A percentile compares a stretch with the other conserved stretches of the same genome.
These are phyloP conservation scores for Esox lucius DNA, from an alignment of 2,797 vertebrate genomes.

Conservation along the genomic window DNA sequence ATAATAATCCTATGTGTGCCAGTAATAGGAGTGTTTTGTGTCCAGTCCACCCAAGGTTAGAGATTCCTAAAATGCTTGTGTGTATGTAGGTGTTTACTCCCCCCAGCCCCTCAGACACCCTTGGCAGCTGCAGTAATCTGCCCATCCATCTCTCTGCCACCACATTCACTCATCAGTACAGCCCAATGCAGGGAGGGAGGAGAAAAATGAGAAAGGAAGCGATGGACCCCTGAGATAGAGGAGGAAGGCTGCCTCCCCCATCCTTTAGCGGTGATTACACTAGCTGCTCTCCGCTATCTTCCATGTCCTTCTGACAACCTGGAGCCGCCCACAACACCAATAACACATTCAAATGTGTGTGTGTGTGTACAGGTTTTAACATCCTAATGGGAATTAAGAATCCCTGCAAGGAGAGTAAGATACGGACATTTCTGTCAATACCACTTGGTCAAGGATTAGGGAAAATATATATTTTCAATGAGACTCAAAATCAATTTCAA, in stretches of 20 bases:
- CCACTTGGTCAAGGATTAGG: too few species aligned
- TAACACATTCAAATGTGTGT: not conserved
- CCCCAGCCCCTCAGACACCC: slow-evolving; percentile 5
- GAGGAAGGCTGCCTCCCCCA: slow-evolving; percentile 21
- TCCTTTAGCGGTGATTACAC: slow-evolving; percentile 51
- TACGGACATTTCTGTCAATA: too few species aligned
- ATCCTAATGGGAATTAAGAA: too few species aligned
- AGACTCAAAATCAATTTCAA: too few species aligned
- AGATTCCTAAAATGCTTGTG: not conserved
- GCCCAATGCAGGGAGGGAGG: not conserved
- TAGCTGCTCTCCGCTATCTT: slow-evolving; percentile 27
- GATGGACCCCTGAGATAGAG: slow-evolving; percentile 3
- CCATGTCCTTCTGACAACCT: slow-evolving; percentile 38
- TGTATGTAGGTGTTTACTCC: not conserved
- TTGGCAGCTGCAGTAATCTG: slow-evolving; percentile 41
- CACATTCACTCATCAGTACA: slow-evolving; percentile 9
- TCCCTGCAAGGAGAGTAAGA: too few species aligned
- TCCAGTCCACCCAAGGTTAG: too few species aligned
- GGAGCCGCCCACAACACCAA: slow-evolving; percentile 29
- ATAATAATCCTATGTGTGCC: too few species aligned
- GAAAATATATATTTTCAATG: too few species aligned
- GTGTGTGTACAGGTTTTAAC: too few species aligned
- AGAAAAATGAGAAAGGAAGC: not conserved
- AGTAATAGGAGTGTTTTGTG: too few species aligned
- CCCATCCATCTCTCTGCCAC: slow-evolving; percentile 35